Percentiles rank a stretch among this genome's conserved stretches.
These are phyloP conservation scores for Podocnemis expansa DNA, from an alignment of 2,113 vertebrate genomes.

Conservation along the genomic window DNA sequence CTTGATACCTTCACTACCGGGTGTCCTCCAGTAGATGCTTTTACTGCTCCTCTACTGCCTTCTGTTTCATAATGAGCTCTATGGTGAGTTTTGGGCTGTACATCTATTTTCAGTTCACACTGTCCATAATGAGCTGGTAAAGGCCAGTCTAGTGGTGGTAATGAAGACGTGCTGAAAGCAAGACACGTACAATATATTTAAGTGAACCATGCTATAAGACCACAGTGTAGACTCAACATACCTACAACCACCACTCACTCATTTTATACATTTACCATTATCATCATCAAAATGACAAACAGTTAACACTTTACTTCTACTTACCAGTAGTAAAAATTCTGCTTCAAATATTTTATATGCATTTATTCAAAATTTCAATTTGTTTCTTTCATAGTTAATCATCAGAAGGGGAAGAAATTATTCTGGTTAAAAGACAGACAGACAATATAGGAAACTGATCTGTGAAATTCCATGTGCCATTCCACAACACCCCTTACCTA, in stretches of 20 bases:
- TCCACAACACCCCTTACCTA: neutral
- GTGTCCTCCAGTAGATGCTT: constrained; percentile 94
- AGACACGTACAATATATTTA: constrained; percentile 47
- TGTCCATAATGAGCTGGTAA: constrained; percentile 94
- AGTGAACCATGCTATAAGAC: neutral
- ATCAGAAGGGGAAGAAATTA: neutral
- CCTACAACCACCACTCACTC: neutral
- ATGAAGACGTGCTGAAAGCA: constrained; percentile 91
- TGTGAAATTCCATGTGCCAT: neutral
- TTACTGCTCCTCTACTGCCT: constrained; percentile 96
- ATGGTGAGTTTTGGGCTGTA: constrained; percentile 98
- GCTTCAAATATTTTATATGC: neutral
- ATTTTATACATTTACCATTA: neutral
- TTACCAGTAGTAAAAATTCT: neutral
- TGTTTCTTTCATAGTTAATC: neutral
- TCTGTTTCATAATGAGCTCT: constrained; percentile 99
- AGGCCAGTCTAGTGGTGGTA: constrained; percentile 97
- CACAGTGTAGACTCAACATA: neutral
- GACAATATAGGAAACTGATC: too few relatives aligned
- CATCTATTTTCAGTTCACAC: constrained; percentile 96
- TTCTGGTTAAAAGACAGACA: neutral
- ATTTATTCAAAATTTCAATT: neutral
- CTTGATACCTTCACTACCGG: constrained; percentile 94
- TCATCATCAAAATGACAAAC: neutral
- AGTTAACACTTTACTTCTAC: neutral